Conservation (phyloP, 1,140 invertebrate species). For the Aricia agestis region DNA sequence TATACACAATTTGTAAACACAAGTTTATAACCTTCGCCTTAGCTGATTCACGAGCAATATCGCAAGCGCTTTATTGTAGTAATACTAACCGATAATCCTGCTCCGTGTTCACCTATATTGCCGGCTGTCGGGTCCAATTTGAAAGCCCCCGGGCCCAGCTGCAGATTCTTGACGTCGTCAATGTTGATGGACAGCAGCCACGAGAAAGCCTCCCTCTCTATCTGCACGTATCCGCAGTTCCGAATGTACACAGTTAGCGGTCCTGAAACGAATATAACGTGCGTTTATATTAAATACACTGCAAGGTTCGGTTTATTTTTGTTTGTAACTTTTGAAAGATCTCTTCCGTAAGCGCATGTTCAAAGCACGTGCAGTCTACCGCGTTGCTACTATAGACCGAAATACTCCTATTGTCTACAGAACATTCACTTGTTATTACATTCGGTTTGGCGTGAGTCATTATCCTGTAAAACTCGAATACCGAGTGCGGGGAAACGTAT, state of each 20-base stretch:
- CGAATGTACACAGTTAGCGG: conserved; percentile 78
- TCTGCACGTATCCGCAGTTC: conserved; percentile 75
- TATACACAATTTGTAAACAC: neutral
- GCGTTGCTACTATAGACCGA: conserved; percentile 19
- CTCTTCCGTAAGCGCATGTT: conserved; percentile 9
- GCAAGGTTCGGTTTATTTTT: neutral
- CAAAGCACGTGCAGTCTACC: conserved; percentile 8
- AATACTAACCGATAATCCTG: conserved; percentile 62
- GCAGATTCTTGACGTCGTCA: conserved; percentile 74
- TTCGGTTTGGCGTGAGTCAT: conserved; percentile 59
- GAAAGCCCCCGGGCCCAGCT: conserved; percentile 78
- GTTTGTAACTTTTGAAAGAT: neutral
- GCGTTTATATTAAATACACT: neutral
- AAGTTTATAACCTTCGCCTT: neutral
- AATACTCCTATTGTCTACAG: conserved; percentile 45
- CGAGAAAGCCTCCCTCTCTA: conserved; percentile 80
- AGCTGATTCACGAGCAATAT: neutral
- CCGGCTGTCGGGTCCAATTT: conserved; percentile 76
- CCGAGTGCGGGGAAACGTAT: conserved; percentile 63
- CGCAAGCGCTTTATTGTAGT: conserved; percentile 8
- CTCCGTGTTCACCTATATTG: conserved; percentile 63
- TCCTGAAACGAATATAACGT: conserved; percentile 56
- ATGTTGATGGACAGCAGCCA: conserved; percentile 79
- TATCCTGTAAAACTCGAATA: conserved; percentile 66
- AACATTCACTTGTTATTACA: conserved; percentile 48